These are phyloP conservation scores for Martes martes DNA, from an alignment of 2,113 vertebrate species.

Conservation along the genomic window DNA sequence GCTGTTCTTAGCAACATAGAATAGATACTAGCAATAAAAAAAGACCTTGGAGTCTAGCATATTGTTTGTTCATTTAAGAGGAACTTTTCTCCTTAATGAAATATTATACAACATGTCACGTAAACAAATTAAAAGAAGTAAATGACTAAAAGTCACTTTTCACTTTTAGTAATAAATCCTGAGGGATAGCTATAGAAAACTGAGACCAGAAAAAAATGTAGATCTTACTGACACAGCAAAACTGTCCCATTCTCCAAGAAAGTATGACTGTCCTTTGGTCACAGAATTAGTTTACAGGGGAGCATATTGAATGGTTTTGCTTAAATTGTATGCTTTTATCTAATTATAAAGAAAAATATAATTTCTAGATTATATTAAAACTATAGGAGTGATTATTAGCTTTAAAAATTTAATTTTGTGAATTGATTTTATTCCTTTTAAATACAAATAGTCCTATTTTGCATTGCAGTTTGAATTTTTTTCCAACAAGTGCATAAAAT, in stretches of 20 bases:
- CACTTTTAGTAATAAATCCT: background rate
- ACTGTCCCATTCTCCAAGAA: background rate
- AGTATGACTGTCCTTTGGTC: background rate
- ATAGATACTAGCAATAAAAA: background rate
- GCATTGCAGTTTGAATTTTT: conserved; percentile 24
- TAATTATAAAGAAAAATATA: background rate
- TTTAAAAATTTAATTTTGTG: background rate
- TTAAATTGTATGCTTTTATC: background rate
- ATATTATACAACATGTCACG: background rate
- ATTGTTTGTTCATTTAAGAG: background rate
- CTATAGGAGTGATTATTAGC: background rate
- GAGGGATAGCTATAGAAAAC: background rate
- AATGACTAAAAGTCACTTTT: background rate
- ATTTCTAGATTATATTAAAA: background rate
- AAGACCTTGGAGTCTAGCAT: background rate
- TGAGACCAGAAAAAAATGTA: background rate
- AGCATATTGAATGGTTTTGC: background rate
- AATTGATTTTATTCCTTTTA: background rate
- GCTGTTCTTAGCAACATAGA: background rate
- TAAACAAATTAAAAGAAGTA: background rate
- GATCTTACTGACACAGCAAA: background rate
- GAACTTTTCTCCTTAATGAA: background rate
- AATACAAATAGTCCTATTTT: conserved; percentile 25
- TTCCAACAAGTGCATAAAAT: background rate
- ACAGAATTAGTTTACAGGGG: background rate